Percentiles rank a stretch among this genome's conserved stretches.
Conservation (phyloP, 2,888 invertebrate genomes). For the Apodemia duryi region DNA sequence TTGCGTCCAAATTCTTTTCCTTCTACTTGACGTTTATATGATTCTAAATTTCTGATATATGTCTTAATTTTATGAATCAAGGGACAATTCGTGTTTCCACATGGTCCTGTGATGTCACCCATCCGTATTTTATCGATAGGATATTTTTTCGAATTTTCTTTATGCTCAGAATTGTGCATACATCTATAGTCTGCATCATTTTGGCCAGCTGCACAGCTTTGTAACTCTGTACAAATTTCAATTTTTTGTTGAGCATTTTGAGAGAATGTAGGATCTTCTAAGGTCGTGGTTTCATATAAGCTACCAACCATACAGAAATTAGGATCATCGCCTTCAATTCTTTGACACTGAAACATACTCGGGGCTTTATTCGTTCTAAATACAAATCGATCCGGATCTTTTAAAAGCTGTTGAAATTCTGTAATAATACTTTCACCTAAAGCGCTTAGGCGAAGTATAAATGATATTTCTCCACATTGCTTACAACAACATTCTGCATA, state of each 20-base stretch:
- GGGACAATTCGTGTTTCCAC: constrained; percentile 64
- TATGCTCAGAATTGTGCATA: constrained; percentile 32
- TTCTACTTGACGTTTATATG: constrained; percentile 52
- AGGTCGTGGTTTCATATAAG: constrained; percentile 63
- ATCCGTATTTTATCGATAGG: constrained; percentile 61
- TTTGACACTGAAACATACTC: constrained; percentile 63
- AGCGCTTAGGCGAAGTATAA: constrained; percentile 70
- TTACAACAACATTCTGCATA: constrained; percentile 57
- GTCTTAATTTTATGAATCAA: constrained; percentile 64
- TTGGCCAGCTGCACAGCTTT: constrained; percentile 50
- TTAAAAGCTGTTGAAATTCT: constrained; percentile 64
- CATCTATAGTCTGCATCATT: constrained; percentile 39
- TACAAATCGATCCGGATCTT: constrained; percentile 59
- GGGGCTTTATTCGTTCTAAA: constrained; percentile 68
- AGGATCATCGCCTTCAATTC: constrained; percentile 60
- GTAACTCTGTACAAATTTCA: constrained; percentile 62
- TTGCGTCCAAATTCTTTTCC: constrained; percentile 39
- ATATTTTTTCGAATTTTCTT: constrained; percentile 42
- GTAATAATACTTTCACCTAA: constrained; percentile 70
- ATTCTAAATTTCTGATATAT: constrained; percentile 59
- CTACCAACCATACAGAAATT: constrained; percentile 68
- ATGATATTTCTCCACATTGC: constrained; percentile 60
- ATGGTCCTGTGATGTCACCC: constrained; percentile 70
- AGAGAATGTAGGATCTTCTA: constrained; percentile 60
- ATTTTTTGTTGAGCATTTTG: constrained; percentile 49